Percentiles rank a stretch among this genome's conserved stretches.
phyloP scores from a whole-genome alignment of 2,888 invertebrate species.

The Argynnis bischoffii region DNA sequence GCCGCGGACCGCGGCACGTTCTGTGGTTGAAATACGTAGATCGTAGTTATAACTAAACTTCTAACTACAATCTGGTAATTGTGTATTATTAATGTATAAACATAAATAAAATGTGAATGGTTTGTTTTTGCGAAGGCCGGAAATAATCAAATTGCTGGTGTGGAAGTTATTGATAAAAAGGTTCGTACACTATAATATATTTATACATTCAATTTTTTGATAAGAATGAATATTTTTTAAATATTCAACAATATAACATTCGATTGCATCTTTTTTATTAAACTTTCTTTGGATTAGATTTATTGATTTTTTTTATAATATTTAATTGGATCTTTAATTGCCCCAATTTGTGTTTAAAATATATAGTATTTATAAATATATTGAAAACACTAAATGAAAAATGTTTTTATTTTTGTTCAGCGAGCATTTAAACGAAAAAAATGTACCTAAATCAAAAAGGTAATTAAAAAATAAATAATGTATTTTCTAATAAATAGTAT shows the following conservation, averaged over 20 bases:
- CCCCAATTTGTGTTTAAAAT: too few species aligned
- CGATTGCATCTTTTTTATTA: too few species aligned
- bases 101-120: conserved; percentile 27
- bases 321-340: too few species aligned
- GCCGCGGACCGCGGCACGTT: conserved; percentile 45
- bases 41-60: not conserved
- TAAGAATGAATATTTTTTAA: conserved; percentile 4
- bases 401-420: too few species aligned
- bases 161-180: conserved; percentile 20
- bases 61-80: conserved; percentile 6
- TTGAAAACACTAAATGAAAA: too few species aligned
- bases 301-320: too few species aligned
- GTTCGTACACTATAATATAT: conserved; percentile 11
- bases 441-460: too few species aligned
- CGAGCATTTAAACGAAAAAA: too few species aligned
- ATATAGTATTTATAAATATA: too few species aligned
- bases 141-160: not conserved
- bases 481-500: too few species aligned
- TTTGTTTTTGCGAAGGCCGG: conserved; percentile 1
- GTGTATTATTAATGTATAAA: conserved; percentile 16
- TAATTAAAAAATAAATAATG: not conserved
- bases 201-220: conserved; percentile 7
- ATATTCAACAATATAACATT: not conserved
- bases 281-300: too few species aligned
- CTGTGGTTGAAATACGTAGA: conserved; percentile 15